Evolutionary conservation across 2,797 vertebrate species (phyloP).

Genomic region (Eidolon dupreanum): DNA sequence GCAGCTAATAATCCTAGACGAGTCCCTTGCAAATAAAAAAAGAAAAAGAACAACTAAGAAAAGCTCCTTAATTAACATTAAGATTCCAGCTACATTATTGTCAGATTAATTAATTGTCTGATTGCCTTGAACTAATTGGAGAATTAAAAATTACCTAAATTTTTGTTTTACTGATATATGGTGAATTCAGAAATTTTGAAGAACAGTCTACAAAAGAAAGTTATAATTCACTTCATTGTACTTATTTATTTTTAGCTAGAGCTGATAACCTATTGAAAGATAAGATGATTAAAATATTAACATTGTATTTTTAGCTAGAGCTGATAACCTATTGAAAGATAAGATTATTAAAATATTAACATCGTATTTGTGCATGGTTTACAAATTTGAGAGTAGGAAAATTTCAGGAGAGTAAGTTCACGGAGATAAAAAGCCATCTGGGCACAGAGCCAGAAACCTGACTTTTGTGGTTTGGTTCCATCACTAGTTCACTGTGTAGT

Average conservation of each 20-base stretch:
- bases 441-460: neutral
- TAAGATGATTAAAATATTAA: neutral
- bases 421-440: slow-evolving; percentile 9
- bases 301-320: neutral
- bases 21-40: too few relatives aligned
- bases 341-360: neutral
- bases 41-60: neutral
- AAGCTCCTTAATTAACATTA: neutral
- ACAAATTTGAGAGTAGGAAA: slow-evolving; percentile 2
- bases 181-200: slow-evolving; percentile 13
- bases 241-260: neutral
- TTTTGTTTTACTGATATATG: neutral
- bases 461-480: neutral
- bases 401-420: neutral
- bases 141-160: slow-evolving; percentile 25
- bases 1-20: too few relatives aligned
- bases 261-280: neutral
- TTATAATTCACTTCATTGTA: neutral
- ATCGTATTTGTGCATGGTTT: neutral
- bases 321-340: neutral
- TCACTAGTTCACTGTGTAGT: neutral
- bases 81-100: neutral
- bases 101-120: neutral
- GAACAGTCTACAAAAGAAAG: neutral
- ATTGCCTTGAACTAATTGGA: slow-evolving; percentile 9